Evolutionary conservation across 2,888 invertebrate species (phyloP).

Genomic region (Heteropelma amictum): DNA sequence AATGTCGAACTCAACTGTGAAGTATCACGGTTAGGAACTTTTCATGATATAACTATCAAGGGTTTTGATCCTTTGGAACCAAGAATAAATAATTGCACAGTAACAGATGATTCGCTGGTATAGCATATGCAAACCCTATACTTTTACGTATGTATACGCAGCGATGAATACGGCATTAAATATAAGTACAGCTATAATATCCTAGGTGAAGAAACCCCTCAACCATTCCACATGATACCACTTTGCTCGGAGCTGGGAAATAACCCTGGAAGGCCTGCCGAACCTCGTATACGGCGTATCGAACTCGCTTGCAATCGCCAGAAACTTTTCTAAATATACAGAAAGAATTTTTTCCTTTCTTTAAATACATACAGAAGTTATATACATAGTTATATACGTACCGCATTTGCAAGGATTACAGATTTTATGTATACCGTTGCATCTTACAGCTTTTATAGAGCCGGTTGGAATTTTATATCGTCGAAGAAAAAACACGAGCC

Average conservation of each 20-base stretch:
- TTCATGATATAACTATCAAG: no score
- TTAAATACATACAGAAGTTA: conserved; percentile 16
- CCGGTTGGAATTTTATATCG: conserved; percentile 27
- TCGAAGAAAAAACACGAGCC: neutral
- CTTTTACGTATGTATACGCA: neutral
- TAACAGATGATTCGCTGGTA: no score
- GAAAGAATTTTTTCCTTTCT: no score
- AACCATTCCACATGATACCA: conserved; percentile 24
- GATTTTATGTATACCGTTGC: conserved; percentile 21
- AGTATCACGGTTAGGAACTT: no score
- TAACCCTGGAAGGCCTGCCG: conserved; percentile 9
- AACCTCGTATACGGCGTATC: conserved; percentile 21
- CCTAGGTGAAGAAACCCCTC: neutral
- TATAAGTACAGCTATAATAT: conserved; percentile 16
- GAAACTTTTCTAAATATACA: no score
- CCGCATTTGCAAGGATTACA: conserved; percentile 17
- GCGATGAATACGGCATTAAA: neutral
- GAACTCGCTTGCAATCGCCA: conserved; percentile 45
- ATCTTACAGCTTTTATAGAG: conserved; percentile 41
- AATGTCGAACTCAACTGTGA: no score
- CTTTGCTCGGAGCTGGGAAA: conserved; percentile 2
- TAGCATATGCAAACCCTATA: neutral
- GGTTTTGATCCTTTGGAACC: no score
- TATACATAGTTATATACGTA: conserved; percentile 1
- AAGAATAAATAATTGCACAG: no score